Evolutionary conservation across 1,140 invertebrate genomes (phyloP).

Genomic region (Hesperophylax magnus): DNA sequence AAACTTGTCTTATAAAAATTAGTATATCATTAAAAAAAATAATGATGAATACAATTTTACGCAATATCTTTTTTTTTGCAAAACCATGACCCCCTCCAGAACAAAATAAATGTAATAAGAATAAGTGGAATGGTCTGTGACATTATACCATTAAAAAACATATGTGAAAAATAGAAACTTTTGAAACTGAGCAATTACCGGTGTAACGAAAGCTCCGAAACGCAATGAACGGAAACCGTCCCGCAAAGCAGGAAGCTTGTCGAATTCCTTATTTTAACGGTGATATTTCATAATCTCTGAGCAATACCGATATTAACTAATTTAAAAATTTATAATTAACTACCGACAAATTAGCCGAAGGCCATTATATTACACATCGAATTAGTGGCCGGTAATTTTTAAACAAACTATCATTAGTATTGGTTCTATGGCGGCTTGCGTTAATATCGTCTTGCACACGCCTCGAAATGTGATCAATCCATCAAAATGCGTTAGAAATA

Average conservation of each 20-base stretch:
- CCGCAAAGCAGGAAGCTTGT: neutral
- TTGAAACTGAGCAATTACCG: too few relatives aligned
- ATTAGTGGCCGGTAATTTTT: constrained; percentile 36
- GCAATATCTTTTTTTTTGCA: too few relatives aligned
- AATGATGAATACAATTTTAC: too few relatives aligned
- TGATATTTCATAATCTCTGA: neutral
- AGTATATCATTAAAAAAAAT: too few relatives aligned
- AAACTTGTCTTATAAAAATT: too few relatives aligned
- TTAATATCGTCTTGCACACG: constrained; percentile 20
- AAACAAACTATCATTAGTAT: constrained; percentile 32
- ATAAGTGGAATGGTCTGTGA: too few relatives aligned
- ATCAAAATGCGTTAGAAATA: neutral
- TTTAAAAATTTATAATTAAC: constrained; percentile 22
- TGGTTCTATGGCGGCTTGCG: constrained; percentile 7
- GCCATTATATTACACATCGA: constrained; percentile 10
- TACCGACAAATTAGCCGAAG: constrained; percentile 4
- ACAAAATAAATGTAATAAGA: too few relatives aligned
- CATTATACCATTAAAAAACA: too few relatives aligned
- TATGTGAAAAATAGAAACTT: too few relatives aligned
- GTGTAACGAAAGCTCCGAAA: neutral
- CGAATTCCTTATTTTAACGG: neutral
- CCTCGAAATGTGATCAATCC: constrained; percentile 22
- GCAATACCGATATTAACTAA: neutral
- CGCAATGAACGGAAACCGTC: neutral
- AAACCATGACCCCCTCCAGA: too few relatives aligned